A percentile compares a stretch with the other conserved stretches of the same genome.
phyloP scores from a whole-genome alignment of 2,113 vertebrate species.

The Paratilapia polleni region DNA sequence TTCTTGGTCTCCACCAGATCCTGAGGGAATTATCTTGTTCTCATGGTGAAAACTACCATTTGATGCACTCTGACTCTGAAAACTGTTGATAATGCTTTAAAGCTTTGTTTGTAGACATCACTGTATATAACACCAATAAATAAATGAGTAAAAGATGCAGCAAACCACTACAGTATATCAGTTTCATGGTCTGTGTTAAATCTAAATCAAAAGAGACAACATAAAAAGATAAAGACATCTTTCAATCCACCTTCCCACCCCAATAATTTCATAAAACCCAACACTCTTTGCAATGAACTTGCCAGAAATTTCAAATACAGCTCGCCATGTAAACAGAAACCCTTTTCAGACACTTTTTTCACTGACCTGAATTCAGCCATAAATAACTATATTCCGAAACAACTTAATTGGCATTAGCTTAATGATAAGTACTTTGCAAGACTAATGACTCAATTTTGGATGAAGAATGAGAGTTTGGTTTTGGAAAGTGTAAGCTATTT shows the following conservation, averaged over 20 bases:
- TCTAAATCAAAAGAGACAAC: background rate
- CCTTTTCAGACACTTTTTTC: background rate
- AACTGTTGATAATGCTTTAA: background rate
- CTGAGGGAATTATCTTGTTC: background rate
- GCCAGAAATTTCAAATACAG: background rate
- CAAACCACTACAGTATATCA: background rate
- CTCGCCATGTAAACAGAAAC: background rate
- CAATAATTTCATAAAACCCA: background rate
- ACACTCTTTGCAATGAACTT: background rate
- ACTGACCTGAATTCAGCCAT: background rate
- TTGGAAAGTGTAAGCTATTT: constrained; percentile 31
- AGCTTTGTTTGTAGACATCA: background rate
- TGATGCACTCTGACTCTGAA: background rate
- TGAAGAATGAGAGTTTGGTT: constrained; percentile 37
- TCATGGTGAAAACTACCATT: background rate
- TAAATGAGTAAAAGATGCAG: background rate
- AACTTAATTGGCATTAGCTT: constrained; percentile 45
- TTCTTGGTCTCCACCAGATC: background rate
- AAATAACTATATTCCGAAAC: constrained; percentile 50
- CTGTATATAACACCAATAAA: background rate
- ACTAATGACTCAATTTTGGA: constrained; percentile 51
- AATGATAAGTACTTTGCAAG: constrained; percentile 28
- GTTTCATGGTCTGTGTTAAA: background rate
- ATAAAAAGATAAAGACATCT: background rate
- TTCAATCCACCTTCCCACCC: background rate